Base-by-base conservation (phyloP, 1,140 invertebrate genomes). In the Hylyphantes graminicola region DNA sequence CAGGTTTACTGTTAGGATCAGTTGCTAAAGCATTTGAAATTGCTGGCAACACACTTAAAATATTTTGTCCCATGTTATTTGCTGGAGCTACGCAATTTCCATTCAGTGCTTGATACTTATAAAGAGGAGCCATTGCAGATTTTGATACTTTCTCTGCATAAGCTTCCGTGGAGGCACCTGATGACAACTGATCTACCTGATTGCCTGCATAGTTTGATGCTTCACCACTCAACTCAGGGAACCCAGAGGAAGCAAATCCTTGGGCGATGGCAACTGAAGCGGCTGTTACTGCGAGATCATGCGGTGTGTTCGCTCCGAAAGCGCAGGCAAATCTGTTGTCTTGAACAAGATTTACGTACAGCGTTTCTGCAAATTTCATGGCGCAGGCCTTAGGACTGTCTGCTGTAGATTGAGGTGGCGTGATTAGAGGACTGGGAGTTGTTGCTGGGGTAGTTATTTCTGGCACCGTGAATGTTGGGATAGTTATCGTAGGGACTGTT, bases 131-230 rank as follows among this genome's bases (percentile, higher is more conserved):
- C 50, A 65, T 77, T 5, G 19, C 63, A 13, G 61, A 51, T 65
- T 77, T 77, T 21, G 75, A 19, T 11, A 77, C 48, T 67, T 77
- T 77, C 55, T 77, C 75, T 5, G 61, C 75, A 55, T 77, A 77
- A 19, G 50, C 50, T 21, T 77, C 61, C 11, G 48, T 7, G 6
- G 7, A 65, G 9, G 61, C 12, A 15, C 50, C 61, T 65, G 21
- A 7, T 19, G 61, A 51, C 21, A 77, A 21, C 0, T 7, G 10
- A 0, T 13, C 19, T n/a, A 77, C 35, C 35, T 77, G 7, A 8
- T 15, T 7, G 8, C 9, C 48, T 11, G 35, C 64, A 53, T 51
- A n/a, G n/a, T 11, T 50, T 21, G 21, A 50, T 17, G 59, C 50
- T 21, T 65, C n/a, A 35, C 54, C 8, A 10, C 50, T n/a, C 13